A percentile compares a stretch with the other conserved stretches of the same genome.
These are phyloP conservation scores for Embiotoca jacksoni DNA, from an alignment of 2,113 vertebrate genomes.

Conservation along the genomic window DNA sequence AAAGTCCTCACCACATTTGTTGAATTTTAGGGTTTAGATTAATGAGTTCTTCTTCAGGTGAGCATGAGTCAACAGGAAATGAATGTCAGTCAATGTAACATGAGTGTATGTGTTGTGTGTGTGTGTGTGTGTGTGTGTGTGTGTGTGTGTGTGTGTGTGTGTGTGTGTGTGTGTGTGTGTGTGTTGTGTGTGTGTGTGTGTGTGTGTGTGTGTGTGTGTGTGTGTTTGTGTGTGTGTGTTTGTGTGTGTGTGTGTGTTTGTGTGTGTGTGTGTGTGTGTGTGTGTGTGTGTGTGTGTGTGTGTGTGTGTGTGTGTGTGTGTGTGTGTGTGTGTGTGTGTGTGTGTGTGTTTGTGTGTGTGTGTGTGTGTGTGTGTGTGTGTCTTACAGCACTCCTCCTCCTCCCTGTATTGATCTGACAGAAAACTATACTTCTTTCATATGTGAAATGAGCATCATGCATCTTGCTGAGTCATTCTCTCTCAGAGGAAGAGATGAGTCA, in stretches of 20 bases:
- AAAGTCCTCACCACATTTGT: background rate
- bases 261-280: too few species aligned
- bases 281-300: too few species aligned
- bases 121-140: too few species aligned
- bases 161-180: too few species aligned
- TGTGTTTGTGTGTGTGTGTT: background rate
- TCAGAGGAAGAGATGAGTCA: constrained; percentile 20
- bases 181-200: too few species aligned
- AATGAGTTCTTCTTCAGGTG: background rate
- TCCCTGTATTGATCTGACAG: constrained; percentile 52
- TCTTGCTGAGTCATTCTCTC: constrained; percentile 34
- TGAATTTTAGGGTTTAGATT: background rate
- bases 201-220: too few species aligned
- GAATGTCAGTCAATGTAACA: too few species aligned
- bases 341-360: too few species aligned
- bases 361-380: background rate
- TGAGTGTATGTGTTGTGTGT: background rate
- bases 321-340: too few species aligned
- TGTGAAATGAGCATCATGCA: constrained; percentile 19
- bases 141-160: too few species aligned
- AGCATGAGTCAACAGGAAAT: background rate
- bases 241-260: background rate
- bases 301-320: too few species aligned
- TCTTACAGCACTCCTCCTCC: constrained; percentile 24
- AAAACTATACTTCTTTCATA: constrained; percentile 54